Evolutionary conservation across 2,113 vertebrate genomes (phyloP).

Genomic region (Hippolais icterina): DNA sequence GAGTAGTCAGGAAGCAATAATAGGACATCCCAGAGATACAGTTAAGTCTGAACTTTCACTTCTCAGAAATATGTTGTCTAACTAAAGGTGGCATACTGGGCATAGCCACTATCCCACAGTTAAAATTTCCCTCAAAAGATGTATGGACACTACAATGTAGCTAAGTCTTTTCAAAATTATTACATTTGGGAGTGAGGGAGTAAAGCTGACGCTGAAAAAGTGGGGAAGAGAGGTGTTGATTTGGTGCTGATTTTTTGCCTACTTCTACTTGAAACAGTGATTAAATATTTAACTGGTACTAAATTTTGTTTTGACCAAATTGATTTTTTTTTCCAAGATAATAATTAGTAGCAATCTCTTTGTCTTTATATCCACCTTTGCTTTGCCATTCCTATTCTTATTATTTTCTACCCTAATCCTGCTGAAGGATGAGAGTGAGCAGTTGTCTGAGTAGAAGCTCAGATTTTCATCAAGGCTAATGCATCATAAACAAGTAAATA

Average conservation of each 20-base stretch:
- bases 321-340: background rate
- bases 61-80: background rate
- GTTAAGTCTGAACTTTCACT: background rate
- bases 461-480: background rate
- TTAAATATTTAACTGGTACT: background rate
- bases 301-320: background rate
- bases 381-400: background rate
- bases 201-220: background rate
- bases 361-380: background rate
- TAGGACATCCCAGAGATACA: background rate
- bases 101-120: background rate
- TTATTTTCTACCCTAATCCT: background rate
- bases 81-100: background rate
- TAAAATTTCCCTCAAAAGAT: background rate
- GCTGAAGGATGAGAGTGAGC: background rate
- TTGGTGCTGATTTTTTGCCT: background rate
- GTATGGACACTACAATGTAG: rapidly evolving
- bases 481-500: background rate
- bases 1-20: background rate
- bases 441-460: background rate
- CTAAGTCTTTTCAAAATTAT: background rate
- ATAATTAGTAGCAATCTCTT: background rate
- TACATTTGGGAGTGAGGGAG: rapidly evolving
- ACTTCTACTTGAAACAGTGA: background rate
- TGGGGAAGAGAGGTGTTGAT: background rate